Conservation (phyloP, 2,113 vertebrate species). For the Trogon surrucura region DNA sequence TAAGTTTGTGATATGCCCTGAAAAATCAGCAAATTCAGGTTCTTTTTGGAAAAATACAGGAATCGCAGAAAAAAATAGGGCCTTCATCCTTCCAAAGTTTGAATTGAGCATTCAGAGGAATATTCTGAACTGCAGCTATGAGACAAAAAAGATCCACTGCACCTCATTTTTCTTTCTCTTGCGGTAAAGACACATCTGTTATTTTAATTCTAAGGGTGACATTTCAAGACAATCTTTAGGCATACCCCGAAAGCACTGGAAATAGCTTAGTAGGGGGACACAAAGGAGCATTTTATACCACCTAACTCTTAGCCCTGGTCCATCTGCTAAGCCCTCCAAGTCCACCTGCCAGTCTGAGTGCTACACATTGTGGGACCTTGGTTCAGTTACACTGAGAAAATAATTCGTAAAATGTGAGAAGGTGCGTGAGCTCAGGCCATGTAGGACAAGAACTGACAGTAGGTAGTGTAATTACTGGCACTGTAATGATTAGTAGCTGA, state of each 20-base stretch:
- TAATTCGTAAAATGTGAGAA: not conserved
- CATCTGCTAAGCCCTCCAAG: not conserved
- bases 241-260: not conserved
- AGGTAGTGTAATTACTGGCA: not conserved
- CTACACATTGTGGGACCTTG: not conserved
- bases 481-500: not conserved
- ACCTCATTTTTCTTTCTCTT: not conserved
- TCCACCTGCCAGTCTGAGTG: not conserved
- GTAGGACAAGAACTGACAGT: not conserved
- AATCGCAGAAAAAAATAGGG: not conserved
- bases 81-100: not conserved
- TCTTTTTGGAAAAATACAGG: not conserved
- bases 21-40: not conserved
- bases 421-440: not conserved
- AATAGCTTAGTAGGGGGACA: not conserved
- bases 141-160: not conserved
- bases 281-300: not conserved
- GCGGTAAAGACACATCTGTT: not conserved
- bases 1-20: not conserved
- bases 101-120: not conserved
- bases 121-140: not conserved
- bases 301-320: not conserved
- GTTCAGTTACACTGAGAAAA: not conserved
- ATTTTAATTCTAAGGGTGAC: not conserved
- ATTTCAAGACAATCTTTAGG: not conserved